A percentile compares a stretch with the other conserved stretches of the same genome.
phyloP scores from a whole-genome alignment of 2,888 invertebrate species.

The Drosophila lacicola region DNA sequence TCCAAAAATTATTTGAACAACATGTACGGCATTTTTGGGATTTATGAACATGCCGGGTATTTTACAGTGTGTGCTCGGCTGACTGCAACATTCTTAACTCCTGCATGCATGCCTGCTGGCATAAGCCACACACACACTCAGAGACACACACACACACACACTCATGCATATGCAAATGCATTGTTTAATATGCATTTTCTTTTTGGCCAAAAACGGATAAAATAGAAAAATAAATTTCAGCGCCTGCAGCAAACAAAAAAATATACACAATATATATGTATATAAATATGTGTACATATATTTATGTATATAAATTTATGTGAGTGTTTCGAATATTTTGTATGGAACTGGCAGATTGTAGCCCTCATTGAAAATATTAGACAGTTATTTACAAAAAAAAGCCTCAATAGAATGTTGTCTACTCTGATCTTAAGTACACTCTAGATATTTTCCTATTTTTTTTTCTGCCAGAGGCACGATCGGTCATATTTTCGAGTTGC shows the following conservation, averaged over 20 bases:
- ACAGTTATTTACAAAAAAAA: background rate
- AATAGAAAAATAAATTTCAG: conserved; percentile 15
- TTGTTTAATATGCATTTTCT: conserved; percentile 38
- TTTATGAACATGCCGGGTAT: conserved; percentile 10
- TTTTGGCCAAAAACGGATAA: conserved; percentile 17
- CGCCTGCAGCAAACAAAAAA: conserved; percentile 6
- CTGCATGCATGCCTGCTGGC: conserved; percentile 15
- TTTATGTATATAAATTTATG: background rate
- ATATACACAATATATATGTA: background rate
- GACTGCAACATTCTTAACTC: conserved; percentile 1
- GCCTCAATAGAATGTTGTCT: background rate
- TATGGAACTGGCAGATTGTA: conserved; percentile 2
- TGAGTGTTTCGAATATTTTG: conserved; percentile 7
- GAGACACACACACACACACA: conserved; percentile 8
- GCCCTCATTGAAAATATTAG: background rate
- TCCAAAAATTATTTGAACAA: background rate
- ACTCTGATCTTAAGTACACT: too few relatives aligned
- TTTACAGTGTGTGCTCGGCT: conserved; percentile 1
- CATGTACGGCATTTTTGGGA: background rate
- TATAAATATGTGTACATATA: background rate
- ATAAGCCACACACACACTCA: conserved; percentile 12
- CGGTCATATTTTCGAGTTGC: too few relatives aligned
- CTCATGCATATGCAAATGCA: conserved; percentile 22
- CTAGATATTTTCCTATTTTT: too few relatives aligned
- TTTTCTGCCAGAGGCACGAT: too few relatives aligned